These are phyloP conservation scores for Agriopis aurantiaria DNA, from an alignment of 2,888 invertebrate species.

Conservation along the genomic window DNA sequence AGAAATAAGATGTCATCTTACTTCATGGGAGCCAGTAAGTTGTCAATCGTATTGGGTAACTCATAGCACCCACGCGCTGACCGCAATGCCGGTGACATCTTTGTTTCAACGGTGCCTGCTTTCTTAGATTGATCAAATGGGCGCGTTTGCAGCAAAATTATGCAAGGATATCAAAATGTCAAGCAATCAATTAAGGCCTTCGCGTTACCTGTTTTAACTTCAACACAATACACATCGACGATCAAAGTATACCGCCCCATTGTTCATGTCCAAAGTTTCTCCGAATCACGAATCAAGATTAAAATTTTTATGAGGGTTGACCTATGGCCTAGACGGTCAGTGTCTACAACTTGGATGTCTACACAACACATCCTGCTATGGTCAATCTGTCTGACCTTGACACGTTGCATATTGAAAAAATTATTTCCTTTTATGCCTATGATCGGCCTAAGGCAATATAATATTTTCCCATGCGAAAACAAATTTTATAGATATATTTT, in stretches of 20 bases:
- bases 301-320: slow-evolving; percentile 33
- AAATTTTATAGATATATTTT: background rate
- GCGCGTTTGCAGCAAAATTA: slow-evolving; percentile 31
- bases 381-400: slow-evolving; percentile 31
- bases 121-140: slow-evolving; percentile 45
- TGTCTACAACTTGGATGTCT: slow-evolving; percentile 14
- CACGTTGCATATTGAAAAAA: slow-evolving; percentile 17
- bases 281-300: slow-evolving; percentile 13
- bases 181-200: slow-evolving; percentile 46
- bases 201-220: slow-evolving; percentile 25
- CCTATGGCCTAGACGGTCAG: slow-evolving; percentile 30
- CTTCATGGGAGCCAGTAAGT: background rate
- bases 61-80: slow-evolving; percentile 34
- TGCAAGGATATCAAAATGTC: slow-evolving; percentile 48
- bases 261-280: slow-evolving; percentile 10
- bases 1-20: no score
- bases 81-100: slow-evolving; percentile 32
- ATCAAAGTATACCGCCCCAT: background rate
- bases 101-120: slow-evolving; percentile 30
- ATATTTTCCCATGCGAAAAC: background rate
- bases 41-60: slow-evolving; percentile 37
- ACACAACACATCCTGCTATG: slow-evolving; percentile 35
- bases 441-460: background rate
- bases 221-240: slow-evolving; percentile 16
- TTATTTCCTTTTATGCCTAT: slow-evolving; percentile 19